A percentile compares a stretch with the other conserved stretches of the same genome.
Evolutionary conservation across 2,113 vertebrate genomes (phyloP).

Genomic region (Sylvia atricapilla): DNA sequence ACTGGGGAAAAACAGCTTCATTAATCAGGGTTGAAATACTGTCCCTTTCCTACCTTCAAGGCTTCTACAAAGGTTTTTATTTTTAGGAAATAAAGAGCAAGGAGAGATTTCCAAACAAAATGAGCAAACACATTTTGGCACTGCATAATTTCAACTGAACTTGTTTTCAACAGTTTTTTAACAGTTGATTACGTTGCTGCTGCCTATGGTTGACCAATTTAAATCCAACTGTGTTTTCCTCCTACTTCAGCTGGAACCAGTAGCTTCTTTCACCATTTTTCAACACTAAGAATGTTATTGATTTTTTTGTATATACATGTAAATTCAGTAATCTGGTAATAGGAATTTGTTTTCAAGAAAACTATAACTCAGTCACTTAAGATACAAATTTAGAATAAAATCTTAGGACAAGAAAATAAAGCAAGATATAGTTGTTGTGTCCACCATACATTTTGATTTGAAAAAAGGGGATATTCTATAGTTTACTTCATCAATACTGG

Average conservation of each 20-base stretch:
- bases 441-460: neutral
- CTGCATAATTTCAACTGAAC: neutral
- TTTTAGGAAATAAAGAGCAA: neutral
- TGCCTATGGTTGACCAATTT: neutral
- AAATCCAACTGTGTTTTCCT: neutral
- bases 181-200: neutral
- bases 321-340: neutral
- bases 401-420: neutral
- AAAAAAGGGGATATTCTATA: neutral
- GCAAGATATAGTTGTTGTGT: neutral
- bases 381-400: neutral
- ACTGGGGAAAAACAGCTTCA: neutral
- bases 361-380: neutral
- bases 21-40: neutral
- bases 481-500: neutral
- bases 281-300: neutral
- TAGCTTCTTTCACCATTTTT: neutral
- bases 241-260: neutral
- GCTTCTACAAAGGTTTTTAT: neutral
- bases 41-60: neutral
- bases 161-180: neutral
- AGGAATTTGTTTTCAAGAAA: neutral
- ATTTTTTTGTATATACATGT: neutral
- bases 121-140: neutral
- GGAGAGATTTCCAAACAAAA: neutral